Percentiles rank a stretch among this genome's conserved stretches.
Evolutionary conservation across 2,797 vertebrate species (phyloP).

Genomic region (Pipistrellus nathusii): DNA sequence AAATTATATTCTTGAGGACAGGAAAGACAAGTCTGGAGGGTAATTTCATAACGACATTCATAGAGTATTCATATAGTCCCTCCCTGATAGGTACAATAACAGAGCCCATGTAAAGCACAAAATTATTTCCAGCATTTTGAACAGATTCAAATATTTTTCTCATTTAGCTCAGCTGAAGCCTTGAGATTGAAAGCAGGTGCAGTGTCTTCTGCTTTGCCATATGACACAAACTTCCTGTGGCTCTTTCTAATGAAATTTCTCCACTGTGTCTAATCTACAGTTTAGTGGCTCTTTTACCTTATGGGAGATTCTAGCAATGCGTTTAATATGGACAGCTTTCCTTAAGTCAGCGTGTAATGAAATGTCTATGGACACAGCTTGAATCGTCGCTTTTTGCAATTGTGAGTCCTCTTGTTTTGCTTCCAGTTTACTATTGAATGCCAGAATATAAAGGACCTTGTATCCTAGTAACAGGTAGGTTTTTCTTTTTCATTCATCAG

Average conservation of each 20-base stretch:
- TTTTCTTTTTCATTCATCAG: background rate
- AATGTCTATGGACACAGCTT: background rate
- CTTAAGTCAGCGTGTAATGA: background rate
- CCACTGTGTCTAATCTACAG: conserved; percentile 53
- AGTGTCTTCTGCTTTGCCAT: background rate
- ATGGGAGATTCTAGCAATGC: background rate
- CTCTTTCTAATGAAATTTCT: conserved; percentile 54
- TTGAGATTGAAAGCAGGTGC: background rate
- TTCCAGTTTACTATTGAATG: conserved; percentile 41
- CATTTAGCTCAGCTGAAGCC: conserved; percentile 27
- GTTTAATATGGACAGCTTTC: background rate
- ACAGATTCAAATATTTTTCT: conserved; percentile 41
- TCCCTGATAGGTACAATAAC: conserved; percentile 43
- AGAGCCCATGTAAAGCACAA: conserved; percentile 12
- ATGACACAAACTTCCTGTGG: background rate
- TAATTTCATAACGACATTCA: conserved; percentile 56
- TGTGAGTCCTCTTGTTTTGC: conserved; percentile 17
- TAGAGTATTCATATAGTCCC: background rate
- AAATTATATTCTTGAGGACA: conserved; percentile 43
- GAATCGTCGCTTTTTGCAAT: conserved; percentile 2
- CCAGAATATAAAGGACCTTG: conserved; percentile 55
- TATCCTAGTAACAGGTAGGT: conserved; percentile 54
- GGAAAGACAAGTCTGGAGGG: background rate
- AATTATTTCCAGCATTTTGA: conserved; percentile 66
- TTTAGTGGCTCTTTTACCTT: conserved; percentile 11